A percentile compares a stretch with the other conserved stretches of the same genome.
These are phyloP conservation scores for Dendrocincla tyrannina DNA, from an alignment of 2,797 vertebrate species.

Conservation along the genomic window DNA sequence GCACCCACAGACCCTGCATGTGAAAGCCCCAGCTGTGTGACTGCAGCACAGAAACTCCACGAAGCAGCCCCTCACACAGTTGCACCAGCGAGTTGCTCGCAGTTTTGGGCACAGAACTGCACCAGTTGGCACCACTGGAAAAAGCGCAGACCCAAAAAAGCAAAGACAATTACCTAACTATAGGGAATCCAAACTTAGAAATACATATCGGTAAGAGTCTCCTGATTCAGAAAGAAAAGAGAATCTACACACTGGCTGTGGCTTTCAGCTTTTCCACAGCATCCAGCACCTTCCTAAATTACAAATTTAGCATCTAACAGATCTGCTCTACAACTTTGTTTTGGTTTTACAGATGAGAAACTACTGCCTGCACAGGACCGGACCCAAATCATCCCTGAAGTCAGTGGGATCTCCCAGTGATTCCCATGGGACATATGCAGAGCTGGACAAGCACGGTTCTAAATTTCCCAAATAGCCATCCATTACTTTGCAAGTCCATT, in stretches of 20 bases:
- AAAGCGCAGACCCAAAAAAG: not conserved
- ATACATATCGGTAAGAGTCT: accelerated
- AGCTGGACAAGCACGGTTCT: not conserved
- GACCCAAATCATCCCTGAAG: not conserved
- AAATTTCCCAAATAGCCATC: not conserved
- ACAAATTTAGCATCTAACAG: not conserved
- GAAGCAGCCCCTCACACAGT: not conserved
- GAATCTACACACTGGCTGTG: not conserved
- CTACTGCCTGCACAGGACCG: not conserved
- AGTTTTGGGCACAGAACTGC: not conserved
- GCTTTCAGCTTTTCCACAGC: not conserved
- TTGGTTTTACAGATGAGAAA: not conserved
- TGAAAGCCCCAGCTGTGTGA: not conserved
- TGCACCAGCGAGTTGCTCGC: accelerated
- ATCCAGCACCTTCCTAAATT: not conserved
- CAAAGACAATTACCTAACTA: not conserved
- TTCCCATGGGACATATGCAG: accelerated
- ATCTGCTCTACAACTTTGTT: not conserved
- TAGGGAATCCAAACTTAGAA: not conserved
- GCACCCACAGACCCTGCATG: accelerated
- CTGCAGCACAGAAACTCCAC: not conserved
- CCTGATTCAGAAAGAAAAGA: not conserved
- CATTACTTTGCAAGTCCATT: not conserved
- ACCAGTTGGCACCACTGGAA: not conserved
- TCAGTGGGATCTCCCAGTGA: not conserved